Evolutionary conservation across 2,113 vertebrate genomes (phyloP), one percentile per base, ranked within the genome.

Genomic region (Paracanthobrama guichenoti): DNA sequence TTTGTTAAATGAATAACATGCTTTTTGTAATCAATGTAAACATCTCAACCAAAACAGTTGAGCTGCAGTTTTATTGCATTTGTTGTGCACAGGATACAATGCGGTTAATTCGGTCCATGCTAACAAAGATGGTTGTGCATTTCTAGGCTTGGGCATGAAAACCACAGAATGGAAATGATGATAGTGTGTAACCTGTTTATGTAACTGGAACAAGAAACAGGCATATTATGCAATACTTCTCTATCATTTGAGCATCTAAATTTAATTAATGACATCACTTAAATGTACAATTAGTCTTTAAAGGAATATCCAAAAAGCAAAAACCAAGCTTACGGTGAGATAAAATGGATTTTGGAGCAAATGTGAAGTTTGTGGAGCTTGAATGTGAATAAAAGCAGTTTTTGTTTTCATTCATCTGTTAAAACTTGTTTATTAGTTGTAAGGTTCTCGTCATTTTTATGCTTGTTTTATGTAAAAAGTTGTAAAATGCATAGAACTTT

Each of bases 1-100:
- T 35, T 85, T 87, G 73, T 85, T 86, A 87, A 66, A 83, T 83
- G 69, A 85, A 60, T 20, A 64, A 69, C 82, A 62, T 89, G 86
- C 81, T 62, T 42, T 84, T 28, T 12, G 69, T 71, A 18, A 73
- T 77, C 77, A 44, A 59, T 3, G 50, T 53, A 12, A 46, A 20
- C 77, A 84, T 67, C n/a, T 74, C 77, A 67, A 89, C 28, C 60
- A 67, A 35, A 31, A 79, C 14, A 84, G 9, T 26, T 59, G 28
- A 78, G 69, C 44, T n/a, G 44, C n/a, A 28, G 22, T 59, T 84
- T 59, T 28, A 64, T 75, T 80, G 48, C 11, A 20, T 84, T 59
- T 87, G 46, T 57, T 75, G 76, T 53, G 67, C 72, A 86, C 42
- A 87, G 44, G 48, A 83, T 44, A 77, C 46, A 72, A 76, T 86